phyloP scores from a whole-genome alignment of 2,888 invertebrate species.

The Steinernema carpocapsae region DNA sequence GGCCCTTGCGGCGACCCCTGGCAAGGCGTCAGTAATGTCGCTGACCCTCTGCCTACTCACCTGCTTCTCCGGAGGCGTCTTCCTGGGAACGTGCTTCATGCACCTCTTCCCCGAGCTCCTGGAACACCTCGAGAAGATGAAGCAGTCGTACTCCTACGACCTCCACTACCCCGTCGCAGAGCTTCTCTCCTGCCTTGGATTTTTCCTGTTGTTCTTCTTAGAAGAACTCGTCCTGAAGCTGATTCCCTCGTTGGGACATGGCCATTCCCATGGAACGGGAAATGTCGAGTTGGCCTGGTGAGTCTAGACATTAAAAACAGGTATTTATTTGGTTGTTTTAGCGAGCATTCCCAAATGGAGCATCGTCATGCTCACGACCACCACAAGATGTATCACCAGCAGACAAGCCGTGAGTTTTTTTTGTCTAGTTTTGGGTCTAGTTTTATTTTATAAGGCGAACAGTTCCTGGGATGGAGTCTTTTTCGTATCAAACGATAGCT shows the following conservation, averaged over 20 bases:
- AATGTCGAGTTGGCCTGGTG: neutral
- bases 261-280: constrained; percentile 43
- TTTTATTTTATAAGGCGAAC: neutral
- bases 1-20: constrained; percentile 53
- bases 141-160: constrained; percentile 33
- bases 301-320: neutral
- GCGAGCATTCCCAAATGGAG: constrained; percentile 24
- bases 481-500: too few relatives aligned
- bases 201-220: constrained; percentile 67
- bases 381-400: constrained; percentile 5
- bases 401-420: neutral
- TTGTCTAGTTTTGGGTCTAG: neutral
- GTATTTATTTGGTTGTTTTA: neutral
- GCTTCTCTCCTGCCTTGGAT: constrained; percentile 64
- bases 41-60: constrained; percentile 70
- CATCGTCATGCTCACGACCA: constrained; percentile 27
- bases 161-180: constrained; percentile 66
- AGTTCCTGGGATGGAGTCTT: too few relatives aligned
- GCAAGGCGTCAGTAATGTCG: constrained; percentile 61
- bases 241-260: constrained; percentile 62
- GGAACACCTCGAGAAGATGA: constrained; percentile 53
- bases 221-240: constrained; percentile 65
- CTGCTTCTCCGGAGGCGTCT: constrained; percentile 75
- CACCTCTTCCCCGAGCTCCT: constrained; percentile 74
- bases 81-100: constrained; percentile 74